Conservation (phyloP, 2,888 invertebrate genomes). For the Eupithecia dodoneata region DNA sequence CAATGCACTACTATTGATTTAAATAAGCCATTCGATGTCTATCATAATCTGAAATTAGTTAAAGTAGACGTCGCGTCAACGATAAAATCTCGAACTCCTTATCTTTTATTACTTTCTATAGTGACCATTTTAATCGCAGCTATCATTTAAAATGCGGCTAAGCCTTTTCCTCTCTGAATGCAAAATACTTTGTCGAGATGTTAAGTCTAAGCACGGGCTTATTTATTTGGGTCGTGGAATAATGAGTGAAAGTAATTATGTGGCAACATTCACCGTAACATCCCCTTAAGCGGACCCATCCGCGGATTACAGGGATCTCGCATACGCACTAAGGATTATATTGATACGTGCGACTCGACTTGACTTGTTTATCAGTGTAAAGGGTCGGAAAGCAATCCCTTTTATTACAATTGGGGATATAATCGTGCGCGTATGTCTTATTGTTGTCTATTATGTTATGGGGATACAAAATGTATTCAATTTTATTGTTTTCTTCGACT, state of each 20-base stretch:
- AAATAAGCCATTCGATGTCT: conserved; percentile 41
- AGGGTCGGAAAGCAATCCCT: conserved; percentile 76
- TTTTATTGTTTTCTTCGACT: conserved; percentile 64
- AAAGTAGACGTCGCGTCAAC: background rate
- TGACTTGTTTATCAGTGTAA: conserved; percentile 78
- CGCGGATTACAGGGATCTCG: conserved; percentile 76
- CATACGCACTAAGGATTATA: conserved; percentile 74
- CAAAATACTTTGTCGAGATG: conserved; percentile 9
- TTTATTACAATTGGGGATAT: conserved; percentile 76
- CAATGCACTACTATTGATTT: conserved; percentile 49
- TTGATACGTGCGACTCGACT: conserved; percentile 77
- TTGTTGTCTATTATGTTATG: conserved; percentile 65
- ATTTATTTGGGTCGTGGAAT: conserved; percentile 57
- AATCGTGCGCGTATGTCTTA: conserved; percentile 74
- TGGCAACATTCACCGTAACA: conserved; percentile 74
- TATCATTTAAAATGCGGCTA: background rate
- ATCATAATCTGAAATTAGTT: conserved; percentile 1
- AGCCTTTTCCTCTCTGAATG: conserved; percentile 35
- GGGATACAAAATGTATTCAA: conserved; percentile 61
- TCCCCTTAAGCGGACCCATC: conserved; percentile 67
- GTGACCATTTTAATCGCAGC: background rate
- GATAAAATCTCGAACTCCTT: background rate
- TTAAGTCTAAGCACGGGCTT: conserved; percentile 11
- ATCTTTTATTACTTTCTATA: background rate
- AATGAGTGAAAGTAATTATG: conserved; percentile 76